Evolutionary conservation across 2,888 invertebrate genomes (phyloP), one percentile per base, ranked within the genome.

Genomic region (Caenorhabditis sinica): DNA sequence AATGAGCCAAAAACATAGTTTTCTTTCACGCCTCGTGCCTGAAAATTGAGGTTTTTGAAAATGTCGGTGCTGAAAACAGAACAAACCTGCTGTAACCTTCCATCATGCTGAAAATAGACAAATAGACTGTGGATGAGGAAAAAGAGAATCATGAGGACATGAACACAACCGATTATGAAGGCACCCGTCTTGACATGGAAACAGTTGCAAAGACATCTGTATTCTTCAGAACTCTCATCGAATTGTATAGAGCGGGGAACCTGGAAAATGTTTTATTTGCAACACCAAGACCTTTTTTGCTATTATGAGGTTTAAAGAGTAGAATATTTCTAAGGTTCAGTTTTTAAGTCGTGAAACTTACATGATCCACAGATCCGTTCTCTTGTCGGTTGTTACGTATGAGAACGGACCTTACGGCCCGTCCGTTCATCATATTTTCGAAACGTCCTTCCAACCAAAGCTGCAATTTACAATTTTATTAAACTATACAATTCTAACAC

Each of bases 131-230:
- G 90, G n/a, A 92, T 86, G 68, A 92, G 85, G 87, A 87, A 92
- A 83, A 90, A 90, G 30, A 91, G 76, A 17, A 92, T 89, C 85
- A 92, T 87, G 9, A 90, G 40, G 20, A 90, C 75, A 58, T 92
- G 90, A 11, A 90, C 83, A 40, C 77, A 88, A 85, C 89, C 91
- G 33, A 92, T 90, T 23, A 89, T 82, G 75, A 88, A 86, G 15
- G 90, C 89, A 17, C 92, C 92, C 45, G 91, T 91, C 79, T 92
- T 92, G 9, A 92, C 90, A 72, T 92, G 92, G 72, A 92, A 92
- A 81, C 91, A 92, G 61, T 91, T 90, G 83, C 92, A 92, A 15
- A 92, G 85, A 82, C 92, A 92, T 63, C 92, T 87, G 82, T 92
- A 92, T 61, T 89, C 89, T 28, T 91, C 91, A 13, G 89, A 88